Base-by-base conservation (phyloP, 2,888 invertebrate species). In the Torymus texanus region DNA sequence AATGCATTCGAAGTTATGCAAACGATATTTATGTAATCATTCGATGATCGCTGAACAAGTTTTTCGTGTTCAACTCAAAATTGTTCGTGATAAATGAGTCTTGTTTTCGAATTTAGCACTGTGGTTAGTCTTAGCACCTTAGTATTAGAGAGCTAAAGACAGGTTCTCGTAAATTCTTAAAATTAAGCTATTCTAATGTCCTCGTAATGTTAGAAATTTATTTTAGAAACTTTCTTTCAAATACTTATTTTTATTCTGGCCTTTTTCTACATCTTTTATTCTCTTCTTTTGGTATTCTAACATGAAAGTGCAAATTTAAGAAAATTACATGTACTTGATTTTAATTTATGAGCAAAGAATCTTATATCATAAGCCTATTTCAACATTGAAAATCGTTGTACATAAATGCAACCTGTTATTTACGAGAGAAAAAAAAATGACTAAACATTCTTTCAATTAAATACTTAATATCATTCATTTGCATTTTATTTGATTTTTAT, bases 1-100 rank as follows among this genome's bases (percentile, higher is more conserved):
- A 55, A 63, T 24, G 16, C 72, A 53, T 70, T 59, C 63, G 18
- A 29, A 53, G 14, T 63, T 72, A 70, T 59, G 72, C 21, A 72
- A 63, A 62, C 29, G 18, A 11, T 16, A 29, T 50, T 72, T 63
- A 29, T 16, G 29, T 16, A 72, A 72, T n/a, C 51, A 62, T n/a
- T 21, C 10, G 29, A 16, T n/a, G 59, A 61, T 24, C 51, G 10
- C 13, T n/a, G 14, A 61, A 50, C 62, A 61, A 62, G 62, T 62
- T 62, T 62, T 72, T 53, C 16, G 11, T 21, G 18, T 24, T 50
- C 18, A 5, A 29, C n/a, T 18, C 53, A 16, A 72, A 72, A 59
- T 61, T 61, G 50, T 59, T 62, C 18, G 5, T 55, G 51, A 61
- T 63, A 63, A 62, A 55, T 55, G 62, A 8, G 21, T 63, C 55